Base-by-base conservation (phyloP, 92 coral and sea anemone species). In the Siderastrea siderea region DNA sequence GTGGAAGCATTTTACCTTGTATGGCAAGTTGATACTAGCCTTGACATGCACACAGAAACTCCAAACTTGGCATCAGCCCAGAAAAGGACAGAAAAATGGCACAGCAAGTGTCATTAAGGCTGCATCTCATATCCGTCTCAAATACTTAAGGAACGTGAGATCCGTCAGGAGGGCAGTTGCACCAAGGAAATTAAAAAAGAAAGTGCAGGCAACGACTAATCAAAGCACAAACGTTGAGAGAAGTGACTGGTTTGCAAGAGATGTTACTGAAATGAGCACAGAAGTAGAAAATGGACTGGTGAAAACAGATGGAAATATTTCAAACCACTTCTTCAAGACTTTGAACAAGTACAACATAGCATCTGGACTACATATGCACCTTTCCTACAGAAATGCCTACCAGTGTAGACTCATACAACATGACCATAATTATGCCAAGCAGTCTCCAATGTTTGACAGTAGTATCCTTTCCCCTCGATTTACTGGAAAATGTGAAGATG, bases 101-200 rank as follows among this genome's bases (percentile, higher is more conserved):
- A 46, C 90, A 51, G 38, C 38, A 26, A 86, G 57, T 47, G 80
- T 75, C 16, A 74, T 70, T 3, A 74, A 64, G 75, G n/a, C 91
- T 73, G 91, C 91, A 50, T 79, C 80, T 78, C 90, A 87, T 57
- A 80, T 80, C 80, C 57, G 68, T 68, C 90, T 78, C 13, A 86
- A 78, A 55, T 86, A 86, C 71, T 86, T 86, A 55, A 77, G 84
- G 60, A 86, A 77, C 47, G 77, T 7, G 17, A 85, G 66, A 46
- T 87, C 86, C 14, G 90, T 86, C 10, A 71, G 90, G 76, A 79
- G 79, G 38, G 48, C 63, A 59, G 72, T 71, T 44, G 45, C 55
- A 66, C 83, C 68, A 51, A 86, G 71, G 83, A 79, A 80, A 47
- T 13, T 63, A 71, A 73, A 77, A 58, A 87, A 79, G 90, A 87